Evolutionary conservation across 1,140 invertebrate genomes (phyloP), one percentile per base, ranked within the genome.

Genomic region (Lucilia sericata): DNA sequence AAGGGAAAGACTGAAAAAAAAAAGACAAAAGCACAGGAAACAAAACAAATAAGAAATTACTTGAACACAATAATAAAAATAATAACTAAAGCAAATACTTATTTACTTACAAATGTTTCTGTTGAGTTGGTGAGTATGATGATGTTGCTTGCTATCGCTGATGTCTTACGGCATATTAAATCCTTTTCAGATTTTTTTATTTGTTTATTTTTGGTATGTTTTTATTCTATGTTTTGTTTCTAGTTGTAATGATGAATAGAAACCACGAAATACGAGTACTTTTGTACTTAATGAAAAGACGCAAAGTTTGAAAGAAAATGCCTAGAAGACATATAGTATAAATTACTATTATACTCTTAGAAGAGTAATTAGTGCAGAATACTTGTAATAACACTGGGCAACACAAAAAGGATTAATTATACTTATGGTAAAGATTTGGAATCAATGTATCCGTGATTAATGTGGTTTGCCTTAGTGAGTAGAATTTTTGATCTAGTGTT

Each of bases 1-100:
- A 17, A 60, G 65, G 65, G 21, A 7, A 21, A 70, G 65, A 12
- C n/a, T 10, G 65, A 25, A 10, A n/a, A 12, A 5, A 70, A 70
- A 7, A 10, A 10, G 21, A 70, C 60, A 70, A 10, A 21, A 70
- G 65, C n/a, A 19, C n/a, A 70, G 65, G 21, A 70, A 70, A 70
- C 65, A 70, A 70, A 70, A 70, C 65, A 70, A 70, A 70, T 70
- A 70, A 19, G 65, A 70, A 70, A 70, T 70, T 70, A 70, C 65
- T 70, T 21, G 19, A 70, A 70, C 21, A 70, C 12, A 70, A 70
- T 21, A 70, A 70, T 70, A 70, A 70, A 19, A 10, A 21, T 21
- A 70, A 70, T 25, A 42, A 42, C 42, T 42, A 42, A 42, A 42
- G 42, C 42, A 42, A 42, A 42, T 42, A 42, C 42, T 42, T 42